phyloP scores from a whole-genome alignment of 1,140 invertebrate species.

The Drosophila nigrodunni region DNA sequence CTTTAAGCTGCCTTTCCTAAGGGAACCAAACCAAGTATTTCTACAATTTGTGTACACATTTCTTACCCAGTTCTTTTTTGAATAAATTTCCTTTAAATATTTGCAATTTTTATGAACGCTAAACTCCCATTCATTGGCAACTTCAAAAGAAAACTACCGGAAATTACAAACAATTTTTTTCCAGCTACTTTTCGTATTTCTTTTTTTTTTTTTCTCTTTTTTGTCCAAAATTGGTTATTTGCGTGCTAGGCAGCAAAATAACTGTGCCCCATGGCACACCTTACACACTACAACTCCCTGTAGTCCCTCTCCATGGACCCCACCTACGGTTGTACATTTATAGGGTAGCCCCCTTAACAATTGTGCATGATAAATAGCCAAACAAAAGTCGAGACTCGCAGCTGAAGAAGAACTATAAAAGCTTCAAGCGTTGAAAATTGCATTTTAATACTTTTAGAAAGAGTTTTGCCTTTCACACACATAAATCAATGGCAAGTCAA shows the following conservation, averaged over 20 bases:
- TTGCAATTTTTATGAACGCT: background rate
- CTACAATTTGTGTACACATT: background rate
- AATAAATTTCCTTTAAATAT: background rate
- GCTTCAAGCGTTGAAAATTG: conserved; percentile 64
- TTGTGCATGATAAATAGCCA: conserved; percentile 72
- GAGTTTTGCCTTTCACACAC: conserved; percentile 20
- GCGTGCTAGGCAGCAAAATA: conserved; percentile 52
- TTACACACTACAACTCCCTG: background rate
- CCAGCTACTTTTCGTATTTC: conserved; percentile 3
- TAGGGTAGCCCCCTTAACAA: conserved; percentile 49
- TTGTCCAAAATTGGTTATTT: conserved; percentile 69
- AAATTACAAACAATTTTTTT: conserved; percentile 41
- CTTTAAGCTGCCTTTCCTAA: background rate
- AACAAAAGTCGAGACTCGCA: conserved; percentile 33
- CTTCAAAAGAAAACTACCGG: conserved; percentile 40
- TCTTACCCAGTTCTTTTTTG: background rate
- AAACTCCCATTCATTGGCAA: background rate
- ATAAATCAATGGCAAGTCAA: conserved; percentile 78
- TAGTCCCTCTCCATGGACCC: background rate
- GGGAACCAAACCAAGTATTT: background rate
- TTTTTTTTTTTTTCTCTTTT: conserved; percentile 9
- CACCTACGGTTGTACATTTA: conserved; percentile 8
- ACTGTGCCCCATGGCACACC: background rate
- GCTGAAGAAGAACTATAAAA: conserved; percentile 44
- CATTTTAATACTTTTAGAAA: conserved; percentile 66